Base-by-base conservation (phyloP, 2,113 vertebrate species). In the Spilogale gracilis region DNA sequence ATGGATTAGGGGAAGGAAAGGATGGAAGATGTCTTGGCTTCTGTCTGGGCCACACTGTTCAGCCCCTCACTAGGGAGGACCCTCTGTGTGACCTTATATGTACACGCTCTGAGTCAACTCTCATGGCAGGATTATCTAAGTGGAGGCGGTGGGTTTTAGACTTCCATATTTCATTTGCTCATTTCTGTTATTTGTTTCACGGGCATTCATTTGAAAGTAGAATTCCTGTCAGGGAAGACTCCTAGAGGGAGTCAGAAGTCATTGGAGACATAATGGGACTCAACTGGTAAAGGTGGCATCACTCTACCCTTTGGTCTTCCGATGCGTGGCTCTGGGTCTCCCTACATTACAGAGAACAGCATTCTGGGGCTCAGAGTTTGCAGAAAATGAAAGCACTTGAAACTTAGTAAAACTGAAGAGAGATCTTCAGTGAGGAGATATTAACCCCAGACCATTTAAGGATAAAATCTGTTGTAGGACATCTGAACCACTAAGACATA, bases 181-280 rank as follows among this genome's bases (percentile, higher is more conserved):
- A 12, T 23, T 50, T 84, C 43, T 60, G 9, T 76, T 50, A 11
- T 38, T 48, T 48, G 23, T 67, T 18, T 58, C 23, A 18, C 18
- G 7, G 38, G 80, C 0, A 0, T 7, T 17, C 20, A n/a, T 20
- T 18, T 58, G 21, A 43, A 12, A 58, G 93, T 27, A n/a, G 69
- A 58, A 21, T 30, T 8, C 61, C 25, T 4, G 20, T 20, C 58
- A 21, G 23, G 45, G 74, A 32, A 61, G 65, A 17, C 21, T 2
- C 3, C 38, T 17, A 32, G 58, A 89, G 91, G 45, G 73, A 45
- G 52, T 8, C 0, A 0, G 79, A 93, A 38, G 56, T 61, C 1
- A 0, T 3, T 2, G 30, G 12, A n/a, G 32, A 73, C 32, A 50
- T 3, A 1, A 2, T 5, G 23, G 21, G 45, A n/a, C n/a, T 76